phyloP scores from a whole-genome alignment of 1,140 invertebrate genomes.

The Eulimnadia texana region DNA sequence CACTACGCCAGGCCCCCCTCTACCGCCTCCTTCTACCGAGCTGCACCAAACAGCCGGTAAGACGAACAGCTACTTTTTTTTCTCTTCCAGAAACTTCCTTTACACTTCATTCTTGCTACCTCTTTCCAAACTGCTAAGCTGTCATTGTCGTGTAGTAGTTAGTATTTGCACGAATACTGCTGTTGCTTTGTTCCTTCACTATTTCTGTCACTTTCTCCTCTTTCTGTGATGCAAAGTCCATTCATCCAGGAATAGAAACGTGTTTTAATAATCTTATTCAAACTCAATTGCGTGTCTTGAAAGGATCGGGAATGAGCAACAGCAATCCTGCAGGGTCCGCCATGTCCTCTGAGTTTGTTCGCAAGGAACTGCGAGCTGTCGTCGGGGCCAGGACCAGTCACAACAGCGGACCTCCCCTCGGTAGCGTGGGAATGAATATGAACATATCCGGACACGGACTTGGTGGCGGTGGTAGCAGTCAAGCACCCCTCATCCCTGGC shows the following conservation, averaged over 20 bases:
- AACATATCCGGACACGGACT: slow-evolving; percentile 13
- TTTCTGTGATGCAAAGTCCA: too few species aligned
- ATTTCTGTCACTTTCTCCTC: not conserved
- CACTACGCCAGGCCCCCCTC: not conserved
- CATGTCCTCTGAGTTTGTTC: slow-evolving; percentile 61
- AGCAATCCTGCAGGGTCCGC: not conserved
- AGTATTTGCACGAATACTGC: not conserved
- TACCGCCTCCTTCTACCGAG: not conserved
- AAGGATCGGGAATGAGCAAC: not conserved
- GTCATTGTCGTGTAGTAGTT: not conserved
- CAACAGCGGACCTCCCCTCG: slow-evolving; percentile 21
- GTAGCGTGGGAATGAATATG: not conserved
- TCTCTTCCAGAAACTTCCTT: not conserved
- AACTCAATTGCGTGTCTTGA: too few species aligned
- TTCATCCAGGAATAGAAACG: too few species aligned
- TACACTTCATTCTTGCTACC: not conserved
- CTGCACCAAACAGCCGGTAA: not conserved
- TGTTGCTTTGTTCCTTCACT: not conserved
- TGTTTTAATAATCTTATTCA: too few species aligned
- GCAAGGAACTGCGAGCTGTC: slow-evolving; percentile 72
- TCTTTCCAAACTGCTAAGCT: not conserved
- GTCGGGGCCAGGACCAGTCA: slow-evolving; percentile 52
- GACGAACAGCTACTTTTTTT: not conserved
- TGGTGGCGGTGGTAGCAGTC: slow-evolving; percentile 19
- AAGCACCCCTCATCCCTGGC: slow-evolving; percentile 15